Evolutionary conservation across 1,140 invertebrate genomes (phyloP).

Genomic region (Mamestra configurata): DNA sequence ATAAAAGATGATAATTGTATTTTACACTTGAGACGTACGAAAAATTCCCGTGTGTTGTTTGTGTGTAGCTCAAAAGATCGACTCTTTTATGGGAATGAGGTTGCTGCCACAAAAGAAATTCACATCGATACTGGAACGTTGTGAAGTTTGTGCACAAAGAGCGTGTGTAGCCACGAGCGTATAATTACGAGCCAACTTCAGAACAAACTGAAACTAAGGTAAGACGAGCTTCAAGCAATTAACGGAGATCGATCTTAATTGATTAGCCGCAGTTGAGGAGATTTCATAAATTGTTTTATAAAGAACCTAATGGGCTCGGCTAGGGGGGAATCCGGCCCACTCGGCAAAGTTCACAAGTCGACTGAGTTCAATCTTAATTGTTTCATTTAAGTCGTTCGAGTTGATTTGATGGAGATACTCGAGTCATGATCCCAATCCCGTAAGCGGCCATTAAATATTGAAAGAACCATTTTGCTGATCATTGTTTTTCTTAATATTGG

Average conservation of each 20-base stretch:
- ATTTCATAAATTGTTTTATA: conserved; percentile 72
- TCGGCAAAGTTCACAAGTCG: conserved; percentile 69
- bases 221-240: conserved; percentile 48
- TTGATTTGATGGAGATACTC: conserved; percentile 62
- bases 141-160: not conserved
- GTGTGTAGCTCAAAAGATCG: conserved; percentile 1
- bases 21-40: not conserved
- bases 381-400: conserved; percentile 68
- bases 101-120: not conserved
- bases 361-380: conserved; percentile 72
- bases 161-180: not conserved
- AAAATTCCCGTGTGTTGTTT: not conserved
- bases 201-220: conserved; percentile 32
- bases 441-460: conserved; percentile 47
- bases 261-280: conserved; percentile 54
- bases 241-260: conserved; percentile 56
- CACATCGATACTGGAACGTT: not conserved
- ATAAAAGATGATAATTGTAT: not conserved
- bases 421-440: conserved; percentile 48
- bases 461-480: conserved; percentile 49
- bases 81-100: conserved; percentile 1
- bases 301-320: conserved; percentile 74
- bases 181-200: conserved; percentile 20
- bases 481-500: conserved; percentile 48
- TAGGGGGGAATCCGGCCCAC: conserved; percentile 53